These are phyloP conservation scores for Cepaea nemoralis DNA, from an alignment of 1,140 invertebrate species.

Conservation along the genomic window DNA sequence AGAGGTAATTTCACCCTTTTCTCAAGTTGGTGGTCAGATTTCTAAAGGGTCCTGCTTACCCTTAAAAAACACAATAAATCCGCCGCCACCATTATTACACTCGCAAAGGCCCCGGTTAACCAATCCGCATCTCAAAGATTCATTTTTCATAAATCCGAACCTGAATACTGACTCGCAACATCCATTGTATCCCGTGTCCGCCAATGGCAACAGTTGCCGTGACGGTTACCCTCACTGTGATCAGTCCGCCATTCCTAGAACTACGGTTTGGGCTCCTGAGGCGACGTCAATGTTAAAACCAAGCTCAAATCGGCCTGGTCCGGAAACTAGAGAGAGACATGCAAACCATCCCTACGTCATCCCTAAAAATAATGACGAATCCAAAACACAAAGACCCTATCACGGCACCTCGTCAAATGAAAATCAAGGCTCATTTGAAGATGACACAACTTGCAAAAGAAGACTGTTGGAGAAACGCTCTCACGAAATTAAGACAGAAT, in stretches of 20 bases:
- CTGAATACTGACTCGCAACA: not conserved
- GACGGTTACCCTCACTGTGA: not conserved
- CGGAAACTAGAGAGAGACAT: too few relatives aligned
- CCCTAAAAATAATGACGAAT: too few relatives aligned
- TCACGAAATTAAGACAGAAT: not conserved
- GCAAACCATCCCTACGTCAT: too few relatives aligned
- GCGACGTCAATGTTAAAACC: too few relatives aligned
- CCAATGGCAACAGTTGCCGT: not conserved
- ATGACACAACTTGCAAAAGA: too few relatives aligned
- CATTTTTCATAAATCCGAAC: not conserved
- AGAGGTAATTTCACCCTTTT: not conserved
- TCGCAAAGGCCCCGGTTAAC: not conserved
- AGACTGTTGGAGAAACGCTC: too few relatives aligned
- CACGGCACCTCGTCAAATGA: too few relatives aligned
- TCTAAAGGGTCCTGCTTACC: not conserved
- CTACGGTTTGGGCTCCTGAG: too few relatives aligned
- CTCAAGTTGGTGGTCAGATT: not conserved
- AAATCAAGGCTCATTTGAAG: too few relatives aligned
- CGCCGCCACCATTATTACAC: not conserved
- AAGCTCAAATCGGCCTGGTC: too few relatives aligned
- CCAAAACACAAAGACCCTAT: too few relatives aligned
- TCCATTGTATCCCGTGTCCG: not conserved
- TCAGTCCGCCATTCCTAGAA: not conserved
- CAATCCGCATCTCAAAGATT: not conserved
- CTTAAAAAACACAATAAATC: not conserved